Percentiles rank a stretch among this genome's conserved stretches.
Conservation (phyloP, 2,888 invertebrate genomes). For the Pammene aurita region DNA sequence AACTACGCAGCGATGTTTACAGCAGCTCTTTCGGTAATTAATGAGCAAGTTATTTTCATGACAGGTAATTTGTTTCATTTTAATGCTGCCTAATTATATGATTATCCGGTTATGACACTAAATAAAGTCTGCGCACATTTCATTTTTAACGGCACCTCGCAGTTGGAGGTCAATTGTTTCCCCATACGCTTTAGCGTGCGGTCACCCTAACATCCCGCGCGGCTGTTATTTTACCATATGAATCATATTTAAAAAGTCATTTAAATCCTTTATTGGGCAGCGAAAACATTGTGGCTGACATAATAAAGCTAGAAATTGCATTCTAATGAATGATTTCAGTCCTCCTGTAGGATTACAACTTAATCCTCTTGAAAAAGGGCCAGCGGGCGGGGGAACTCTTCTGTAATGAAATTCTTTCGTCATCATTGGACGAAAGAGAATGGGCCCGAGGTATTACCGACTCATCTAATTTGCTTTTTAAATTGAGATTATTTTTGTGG, state of each 20-base stretch:
- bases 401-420: conserved; percentile 78
- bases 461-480: conserved; percentile 63
- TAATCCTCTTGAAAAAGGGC: conserved; percentile 78
- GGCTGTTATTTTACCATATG: conserved; percentile 45
- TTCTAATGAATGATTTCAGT: conserved; percentile 80
- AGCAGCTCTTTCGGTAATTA: conserved; percentile 16
- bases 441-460: conserved; percentile 64
- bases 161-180: conserved; percentile 38
- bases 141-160: conserved; percentile 32
- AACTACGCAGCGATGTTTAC: conserved; percentile 17
- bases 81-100: conserved; percentile 24
- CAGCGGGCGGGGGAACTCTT: conserved; percentile 52
- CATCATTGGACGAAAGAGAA: conserved; percentile 61
- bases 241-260: conserved; percentile 63
- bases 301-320: conserved; percentile 76
- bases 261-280: conserved; percentile 64
- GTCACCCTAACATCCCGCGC: conserved; percentile 37
- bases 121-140: conserved; percentile 33
- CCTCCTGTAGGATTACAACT: conserved; percentile 78
- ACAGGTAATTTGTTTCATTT: conserved; percentile 27
- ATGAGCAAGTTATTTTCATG: conserved; percentile 20
- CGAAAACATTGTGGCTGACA: conserved; percentile 61
- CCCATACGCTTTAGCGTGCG: conserved; percentile 34
- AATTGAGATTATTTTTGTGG: conserved; percentile 55
- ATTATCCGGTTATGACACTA: conserved; percentile 28